phyloP scores from a whole-genome alignment of 2,113 vertebrate genomes.

The Todiramphus chloris region DNA sequence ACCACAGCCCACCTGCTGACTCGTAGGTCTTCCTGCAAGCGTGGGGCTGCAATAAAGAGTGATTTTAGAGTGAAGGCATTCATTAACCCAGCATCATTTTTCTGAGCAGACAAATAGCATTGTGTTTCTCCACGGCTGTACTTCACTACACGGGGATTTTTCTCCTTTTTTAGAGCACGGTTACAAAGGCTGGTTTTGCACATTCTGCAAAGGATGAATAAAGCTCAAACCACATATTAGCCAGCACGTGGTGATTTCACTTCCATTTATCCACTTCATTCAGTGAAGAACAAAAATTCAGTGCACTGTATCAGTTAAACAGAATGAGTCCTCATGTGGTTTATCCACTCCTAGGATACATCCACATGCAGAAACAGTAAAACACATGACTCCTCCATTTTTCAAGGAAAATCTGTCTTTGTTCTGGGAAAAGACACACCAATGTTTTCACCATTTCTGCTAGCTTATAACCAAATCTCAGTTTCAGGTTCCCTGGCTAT shows the following conservation, averaged over 20 bases:
- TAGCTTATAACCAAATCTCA: background rate
- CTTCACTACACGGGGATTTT: background rate
- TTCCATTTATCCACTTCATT: background rate
- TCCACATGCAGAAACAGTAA: background rate
- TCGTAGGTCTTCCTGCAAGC: background rate
- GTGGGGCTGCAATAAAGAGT: accelerated
- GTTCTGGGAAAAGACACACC: background rate
- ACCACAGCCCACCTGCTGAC: accelerated
- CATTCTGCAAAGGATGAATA: background rate
- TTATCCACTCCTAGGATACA: background rate
- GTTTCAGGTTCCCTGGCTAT: background rate
- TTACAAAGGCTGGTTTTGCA: background rate
- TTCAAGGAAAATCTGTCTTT: background rate
- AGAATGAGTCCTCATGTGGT: background rate
- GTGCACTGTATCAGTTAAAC: background rate
- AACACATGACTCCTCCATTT: background rate
- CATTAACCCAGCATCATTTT: background rate
- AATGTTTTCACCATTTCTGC: background rate
- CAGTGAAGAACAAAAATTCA: background rate
- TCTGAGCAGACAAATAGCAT: accelerated
- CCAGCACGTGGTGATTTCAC: background rate
- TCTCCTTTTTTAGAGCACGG: background rate
- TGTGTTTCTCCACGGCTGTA: background rate
- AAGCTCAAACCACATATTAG: background rate
- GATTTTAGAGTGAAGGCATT: background rate